A percentile compares a stretch with the other conserved stretches of the same genome.
phyloP scores from a whole-genome alignment of 2,113 vertebrate species.

The Notarius lentiginosus region DNA sequence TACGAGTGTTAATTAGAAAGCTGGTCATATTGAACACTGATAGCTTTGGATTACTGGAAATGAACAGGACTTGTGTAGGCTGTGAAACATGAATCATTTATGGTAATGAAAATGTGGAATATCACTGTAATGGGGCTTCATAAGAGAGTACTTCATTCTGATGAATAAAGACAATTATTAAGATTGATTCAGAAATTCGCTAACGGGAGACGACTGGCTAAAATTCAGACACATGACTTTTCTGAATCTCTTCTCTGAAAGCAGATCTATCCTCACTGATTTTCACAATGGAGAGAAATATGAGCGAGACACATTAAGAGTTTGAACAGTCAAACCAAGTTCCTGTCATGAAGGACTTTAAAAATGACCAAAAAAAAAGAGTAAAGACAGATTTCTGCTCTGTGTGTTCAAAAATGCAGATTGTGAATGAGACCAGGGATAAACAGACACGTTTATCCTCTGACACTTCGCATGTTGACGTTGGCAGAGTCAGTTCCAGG shows the following conservation, averaged over 20 bases:
- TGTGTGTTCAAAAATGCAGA: not conserved
- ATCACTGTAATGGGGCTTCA: slow-evolving; percentile 2
- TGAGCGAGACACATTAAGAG: not conserved
- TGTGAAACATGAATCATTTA: not conserved
- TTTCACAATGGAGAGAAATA: not conserved
- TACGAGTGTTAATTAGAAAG: not conserved
- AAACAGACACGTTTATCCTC: not conserved
- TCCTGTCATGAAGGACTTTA: not conserved
- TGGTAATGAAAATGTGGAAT: not conserved
- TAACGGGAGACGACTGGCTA: not conserved
- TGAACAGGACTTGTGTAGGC: not conserved
- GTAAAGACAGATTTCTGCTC: not conserved
- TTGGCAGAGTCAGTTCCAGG: too few relatives aligned
- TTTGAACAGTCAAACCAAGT: not conserved
- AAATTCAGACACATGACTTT: not conserved
- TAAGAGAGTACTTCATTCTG: not conserved
- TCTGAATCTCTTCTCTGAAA: not conserved
- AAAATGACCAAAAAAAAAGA: not conserved
- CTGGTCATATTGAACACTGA: not conserved
- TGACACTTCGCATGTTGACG: not conserved
- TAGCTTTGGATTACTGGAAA: not conserved
- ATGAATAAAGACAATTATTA: slow-evolving; percentile 3
- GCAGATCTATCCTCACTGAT: not conserved
- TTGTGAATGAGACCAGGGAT: not conserved
- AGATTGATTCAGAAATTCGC: not conserved